A percentile compares a stretch with the other conserved stretches of the same genome.
Evolutionary conservation across 2,113 vertebrate genomes (phyloP).

Genomic region (Colossoma macropomum): DNA sequence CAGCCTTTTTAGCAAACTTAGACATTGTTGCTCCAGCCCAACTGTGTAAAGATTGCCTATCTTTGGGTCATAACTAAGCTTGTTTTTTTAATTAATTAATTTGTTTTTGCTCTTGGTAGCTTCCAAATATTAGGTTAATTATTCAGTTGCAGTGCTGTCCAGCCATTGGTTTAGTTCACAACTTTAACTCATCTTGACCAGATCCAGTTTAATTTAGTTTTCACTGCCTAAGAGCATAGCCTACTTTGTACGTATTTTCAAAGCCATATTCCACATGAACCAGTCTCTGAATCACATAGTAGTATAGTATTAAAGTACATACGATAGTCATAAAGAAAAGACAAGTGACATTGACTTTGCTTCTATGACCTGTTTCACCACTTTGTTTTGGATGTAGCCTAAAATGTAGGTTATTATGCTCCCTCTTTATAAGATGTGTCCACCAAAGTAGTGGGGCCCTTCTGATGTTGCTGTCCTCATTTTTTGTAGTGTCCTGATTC

Average conservation of each 20-base stretch:
- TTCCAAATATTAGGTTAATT: too few relatives aligned
- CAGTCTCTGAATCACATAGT: slow-evolving; percentile 12
- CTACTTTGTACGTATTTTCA: slow-evolving; percentile 21
- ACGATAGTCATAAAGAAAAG: too few relatives aligned
- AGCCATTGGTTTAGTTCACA: background rate
- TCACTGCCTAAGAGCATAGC: slow-evolving; percentile 5
- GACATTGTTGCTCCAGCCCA: too few relatives aligned
- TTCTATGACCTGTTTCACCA: slow-evolving; percentile 10
- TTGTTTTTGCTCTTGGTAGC: too few relatives aligned
- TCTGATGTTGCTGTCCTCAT: slow-evolving; percentile 29
- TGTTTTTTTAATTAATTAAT: too few relatives aligned
- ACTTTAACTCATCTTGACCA: background rate
- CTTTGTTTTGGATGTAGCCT: background rate
- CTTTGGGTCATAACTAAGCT: too few relatives aligned
- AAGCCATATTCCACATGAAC: slow-evolving; percentile 27
- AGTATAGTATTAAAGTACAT: too few relatives aligned
- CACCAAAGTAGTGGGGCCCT: background rate
- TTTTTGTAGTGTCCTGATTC: slow-evolving; percentile 49
- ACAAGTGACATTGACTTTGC: slow-evolving; percentile 19
- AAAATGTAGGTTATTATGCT: background rate
- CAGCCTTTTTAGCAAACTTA: too few relatives aligned
- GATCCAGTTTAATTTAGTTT: background rate
- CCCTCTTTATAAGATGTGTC: background rate
- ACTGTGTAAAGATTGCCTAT: too few relatives aligned
- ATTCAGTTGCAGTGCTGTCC: too few relatives aligned